Base-by-base conservation (phyloP, 1,140 invertebrate species). In the Trichomalopsis sarcophagae region DNA sequence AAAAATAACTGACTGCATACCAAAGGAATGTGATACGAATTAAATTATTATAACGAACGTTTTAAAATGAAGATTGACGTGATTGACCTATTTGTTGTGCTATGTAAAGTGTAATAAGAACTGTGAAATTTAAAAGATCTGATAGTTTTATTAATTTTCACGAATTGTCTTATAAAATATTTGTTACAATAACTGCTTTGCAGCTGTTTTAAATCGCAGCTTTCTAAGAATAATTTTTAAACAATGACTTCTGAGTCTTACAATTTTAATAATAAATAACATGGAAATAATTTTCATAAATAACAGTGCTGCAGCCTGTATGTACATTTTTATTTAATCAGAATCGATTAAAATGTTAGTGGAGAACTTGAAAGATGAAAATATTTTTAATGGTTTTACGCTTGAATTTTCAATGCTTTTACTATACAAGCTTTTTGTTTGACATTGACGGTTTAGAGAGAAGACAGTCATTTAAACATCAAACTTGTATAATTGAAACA, bases 121-220 rank as follows among this genome's bases (percentile, higher is more conserved):
- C 14, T 33, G 9, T n/a, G 0, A 73, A 33, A 30, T 73, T 81
- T 47, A 33, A 33, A 55, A 55, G 27, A 47, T 81, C n/a, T 44
- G 69, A 44, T 71, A 27, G 27, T 81, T 81, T 68, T 44, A 81
- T 81, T 71, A 3, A 36, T 21, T 47, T 33, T 14, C 23, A 68
- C 10, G 66, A 68, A 47, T 40, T 79, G 2, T 47, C n/a, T 81
- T 47, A 44, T 44, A 27, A 71, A 81, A 69, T 40, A 81, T 47
- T 23, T 69, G 44, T 69, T 81, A 80, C 36, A 69, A 69, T 69
- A 27, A 47, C 30, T 71, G 33, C n/a, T 80, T 40, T 44, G 14
- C 30, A 40, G 62, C 7, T 80, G 13, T 30, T 23, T 33, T 7
- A 62, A 62, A n/a, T 62, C 55, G 17, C 55, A n/a, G 5, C 55